Conservation (phyloP, 2,113 vertebrate genomes). For the Cariama cristata region DNA sequence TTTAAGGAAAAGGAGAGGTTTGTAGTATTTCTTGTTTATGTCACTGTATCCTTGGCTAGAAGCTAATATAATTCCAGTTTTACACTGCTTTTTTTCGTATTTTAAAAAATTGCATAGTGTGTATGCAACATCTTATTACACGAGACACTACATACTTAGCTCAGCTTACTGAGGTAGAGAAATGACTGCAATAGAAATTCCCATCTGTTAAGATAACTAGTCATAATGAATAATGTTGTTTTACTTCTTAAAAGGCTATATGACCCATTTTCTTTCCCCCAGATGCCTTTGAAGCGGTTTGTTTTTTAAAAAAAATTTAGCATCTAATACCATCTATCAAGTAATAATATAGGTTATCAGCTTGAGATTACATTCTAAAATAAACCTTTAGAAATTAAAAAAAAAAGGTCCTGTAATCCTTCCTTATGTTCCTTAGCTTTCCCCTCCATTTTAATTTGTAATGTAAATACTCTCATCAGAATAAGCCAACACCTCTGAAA, state of each 20-base stretch:
- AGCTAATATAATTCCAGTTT: not conserved
- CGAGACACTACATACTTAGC: not conserved
- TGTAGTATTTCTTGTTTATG: not conserved
- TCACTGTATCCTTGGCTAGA: not conserved
- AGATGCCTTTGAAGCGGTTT: not conserved
- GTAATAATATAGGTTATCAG: not conserved
- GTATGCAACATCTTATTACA: not conserved
- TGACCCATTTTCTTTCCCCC: not conserved
- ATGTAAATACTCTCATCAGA: not conserved
- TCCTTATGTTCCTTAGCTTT: not conserved
- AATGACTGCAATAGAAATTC: not conserved
- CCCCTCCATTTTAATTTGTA: not conserved
- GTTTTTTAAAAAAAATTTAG: not conserved
- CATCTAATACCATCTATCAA: not conserved
- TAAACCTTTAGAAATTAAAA: not conserved
- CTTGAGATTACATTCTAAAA: not conserved
- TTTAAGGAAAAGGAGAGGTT: not conserved
- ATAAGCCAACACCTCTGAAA: not conserved
- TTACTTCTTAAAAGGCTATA: not conserved
- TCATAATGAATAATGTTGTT: not conserved
- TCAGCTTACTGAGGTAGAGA: not conserved
- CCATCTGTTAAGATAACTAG: not conserved
- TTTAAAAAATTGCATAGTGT: not conserved
- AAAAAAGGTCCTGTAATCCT: not conserved
- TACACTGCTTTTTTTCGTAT: not conserved